Evolutionary conservation across 2,113 vertebrate species (phyloP), one percentile per base, ranked within the genome.

Genomic region (Himantopus leucocephalus): DNA sequence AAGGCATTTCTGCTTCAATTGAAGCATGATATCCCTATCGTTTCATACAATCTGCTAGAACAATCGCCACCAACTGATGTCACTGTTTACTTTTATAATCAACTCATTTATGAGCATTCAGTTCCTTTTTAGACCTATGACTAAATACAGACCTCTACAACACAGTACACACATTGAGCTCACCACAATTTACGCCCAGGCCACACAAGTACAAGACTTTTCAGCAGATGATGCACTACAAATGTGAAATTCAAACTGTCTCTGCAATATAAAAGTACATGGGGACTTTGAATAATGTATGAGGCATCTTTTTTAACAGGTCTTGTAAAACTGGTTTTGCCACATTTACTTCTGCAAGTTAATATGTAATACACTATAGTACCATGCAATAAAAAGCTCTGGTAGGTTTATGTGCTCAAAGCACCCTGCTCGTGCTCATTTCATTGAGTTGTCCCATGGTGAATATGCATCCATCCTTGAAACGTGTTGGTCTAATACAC

Each of bases 241-340:
- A 83, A 70, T 12, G 30, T 9, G 3, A 88, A 88, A 84, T 43
- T 86, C 16, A 71, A 74, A 71, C 37, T 34, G 21, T 47, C 27
- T 66, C 77, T 9, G 13, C 41, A 83, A n/a, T 63, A 39, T 18
- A 32, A 82, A 86, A 76, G 48, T 52, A 47, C 8, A 2, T 1
- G 7, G 27, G 12, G n/a, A 62, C 16, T 80, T 70, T 56, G 21
- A 85, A 80, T 92, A 70, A 80, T 6, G 9, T 15, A 71, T 21
- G 59, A 92, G 63, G 26, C 73, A 83, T 80, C n/a, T 67, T 92
- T 85, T 77, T 50, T 37, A 74, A 66, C 5, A 59, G 84, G 47
- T 89, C 93, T 76, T 18, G 88, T 64, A 90, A 55, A 93, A 97
- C 96, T 91, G 90, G 96, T 97, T 97, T 93, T 58, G 88, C 95